These are phyloP conservation scores for Ibycter americanus DNA, from an alignment of 2,797 vertebrate genomes.

Conservation along the genomic window DNA sequence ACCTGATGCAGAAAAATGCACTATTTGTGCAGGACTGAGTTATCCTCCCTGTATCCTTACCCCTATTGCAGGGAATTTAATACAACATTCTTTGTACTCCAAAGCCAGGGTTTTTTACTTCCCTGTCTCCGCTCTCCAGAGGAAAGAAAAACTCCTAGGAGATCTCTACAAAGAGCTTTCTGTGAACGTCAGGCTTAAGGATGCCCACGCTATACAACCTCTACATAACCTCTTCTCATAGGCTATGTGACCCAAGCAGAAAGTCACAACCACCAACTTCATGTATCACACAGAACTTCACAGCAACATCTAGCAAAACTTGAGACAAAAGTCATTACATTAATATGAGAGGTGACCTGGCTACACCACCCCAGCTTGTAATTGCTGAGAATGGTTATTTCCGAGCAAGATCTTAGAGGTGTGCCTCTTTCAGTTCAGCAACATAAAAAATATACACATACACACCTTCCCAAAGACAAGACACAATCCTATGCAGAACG, in stretches of 20 bases:
- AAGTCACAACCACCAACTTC: background rate
- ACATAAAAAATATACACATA: background rate
- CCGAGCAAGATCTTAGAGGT: background rate
- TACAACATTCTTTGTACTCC: background rate
- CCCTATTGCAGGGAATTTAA: background rate
- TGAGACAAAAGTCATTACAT: background rate
- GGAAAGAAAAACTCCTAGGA: background rate
- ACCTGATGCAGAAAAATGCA: background rate
- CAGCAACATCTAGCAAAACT: background rate
- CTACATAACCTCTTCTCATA: background rate
- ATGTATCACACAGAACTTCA: background rate
- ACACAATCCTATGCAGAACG: background rate
- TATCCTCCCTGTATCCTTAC: background rate
- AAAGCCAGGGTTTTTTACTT: background rate
- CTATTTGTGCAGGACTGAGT: background rate
- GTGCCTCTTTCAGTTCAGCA: background rate
- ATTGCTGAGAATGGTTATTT: background rate
- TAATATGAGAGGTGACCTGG: background rate
- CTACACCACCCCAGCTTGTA: background rate
- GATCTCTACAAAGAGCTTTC: background rate
- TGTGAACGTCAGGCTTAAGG: background rate
- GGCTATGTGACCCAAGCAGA: background rate
- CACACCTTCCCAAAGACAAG: background rate
- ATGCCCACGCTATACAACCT: background rate
- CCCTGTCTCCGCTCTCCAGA: background rate